Percentiles rank a stretch among this genome's conserved stretches.
Evolutionary conservation across 2,888 invertebrate species (phyloP).

Genomic region (Hypena proboscidalis): DNA sequence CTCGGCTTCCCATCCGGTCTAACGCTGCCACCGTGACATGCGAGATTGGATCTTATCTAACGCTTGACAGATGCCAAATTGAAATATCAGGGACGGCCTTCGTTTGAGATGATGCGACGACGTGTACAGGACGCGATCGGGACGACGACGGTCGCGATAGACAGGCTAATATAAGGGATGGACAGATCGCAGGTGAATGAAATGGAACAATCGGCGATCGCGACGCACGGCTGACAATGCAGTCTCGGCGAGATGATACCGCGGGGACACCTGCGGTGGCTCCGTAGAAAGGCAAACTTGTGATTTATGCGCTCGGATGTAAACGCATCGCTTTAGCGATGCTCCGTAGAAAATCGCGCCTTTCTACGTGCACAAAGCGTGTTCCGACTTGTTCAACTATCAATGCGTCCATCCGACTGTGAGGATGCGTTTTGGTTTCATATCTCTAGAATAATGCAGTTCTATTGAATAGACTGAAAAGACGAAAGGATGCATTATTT

Average conservation of each 20-base stretch:
- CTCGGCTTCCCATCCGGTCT: constrained; percentile 81
- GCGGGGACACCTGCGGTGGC: constrained; percentile 68
- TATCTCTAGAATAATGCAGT: constrained; percentile 52
- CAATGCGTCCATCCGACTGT: constrained; percentile 59
- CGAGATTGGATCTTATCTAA: constrained; percentile 46
- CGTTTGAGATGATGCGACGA: constrained; percentile 46
- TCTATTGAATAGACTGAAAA: constrained; percentile 34
- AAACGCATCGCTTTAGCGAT: constrained; percentile 52
- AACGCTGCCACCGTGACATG: constrained; percentile 28
- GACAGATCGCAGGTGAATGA: constrained; percentile 70
- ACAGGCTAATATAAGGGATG: constrained; percentile 66
- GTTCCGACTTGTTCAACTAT: constrained; percentile 55
- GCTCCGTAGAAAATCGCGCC: constrained; percentile 71
- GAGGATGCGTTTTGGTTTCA: constrained; percentile 58
- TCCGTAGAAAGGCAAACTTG: constrained; percentile 52
- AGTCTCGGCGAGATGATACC: constrained; percentile 54
- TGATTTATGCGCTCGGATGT: constrained; percentile 71
- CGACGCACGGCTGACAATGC: constrained; percentile 58
- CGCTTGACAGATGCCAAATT: constrained; percentile 37
- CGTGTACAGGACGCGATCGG: constrained; percentile 50
- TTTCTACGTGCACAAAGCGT: constrained; percentile 61
- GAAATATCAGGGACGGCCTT: constrained; percentile 6
- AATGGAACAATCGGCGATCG: constrained; percentile 54
- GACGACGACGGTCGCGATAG: constrained; percentile 50
- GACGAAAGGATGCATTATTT: constrained; percentile 46